Base-by-base conservation (phyloP, 1,140 invertebrate species). In the Drosophila quadrilineata region DNA sequence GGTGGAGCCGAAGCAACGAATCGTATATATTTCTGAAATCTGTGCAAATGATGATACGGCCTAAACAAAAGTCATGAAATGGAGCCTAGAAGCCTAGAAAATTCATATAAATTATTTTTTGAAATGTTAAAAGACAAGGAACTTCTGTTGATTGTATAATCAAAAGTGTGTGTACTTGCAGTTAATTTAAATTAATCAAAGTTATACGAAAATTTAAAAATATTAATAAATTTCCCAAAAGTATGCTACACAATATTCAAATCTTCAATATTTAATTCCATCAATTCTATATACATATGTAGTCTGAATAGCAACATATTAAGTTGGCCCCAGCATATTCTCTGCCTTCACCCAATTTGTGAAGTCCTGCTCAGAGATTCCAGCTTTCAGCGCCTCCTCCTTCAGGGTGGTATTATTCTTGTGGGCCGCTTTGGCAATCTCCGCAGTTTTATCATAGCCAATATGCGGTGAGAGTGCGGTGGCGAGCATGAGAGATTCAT, bases 401-500 rank as follows among this genome's bases (percentile, higher is more conserved):
- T 97, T 98, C 17, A 99, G 88, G 0, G 96, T 99, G 0, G 94
- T 92, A 2, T 96, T 96, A 88, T 99, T 95, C 88, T 96, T 96
- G 87, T 99, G 98, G 0, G 98, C 98, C 22, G 95, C 95, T 90
- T 99, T 99, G 0, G 98, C 98, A 82, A 99, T 99, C 84, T 93
- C 92, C 1, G 98, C 97, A 59, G 98, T 95, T 91, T 98, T 99
- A 88, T 99, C 98, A 89, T 99, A 99, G 26, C 97, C 98, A 89
- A 99, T 99, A 88, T 99, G 95, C 0, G 97, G 97, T 92, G 99
- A 99, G 6, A 99, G 93, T 3, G 98, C 98, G 3, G 98, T 99
- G 22, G 99, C 98, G 64, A 99, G 92, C 98, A 99, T 99, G 26
- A 99, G 92, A 36, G 97, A 98, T 89, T 99, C 96, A 58, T 95